Evolutionary conservation across 2,888 invertebrate genomes (phyloP).

Genomic region (Lysandra coridon): DNA sequence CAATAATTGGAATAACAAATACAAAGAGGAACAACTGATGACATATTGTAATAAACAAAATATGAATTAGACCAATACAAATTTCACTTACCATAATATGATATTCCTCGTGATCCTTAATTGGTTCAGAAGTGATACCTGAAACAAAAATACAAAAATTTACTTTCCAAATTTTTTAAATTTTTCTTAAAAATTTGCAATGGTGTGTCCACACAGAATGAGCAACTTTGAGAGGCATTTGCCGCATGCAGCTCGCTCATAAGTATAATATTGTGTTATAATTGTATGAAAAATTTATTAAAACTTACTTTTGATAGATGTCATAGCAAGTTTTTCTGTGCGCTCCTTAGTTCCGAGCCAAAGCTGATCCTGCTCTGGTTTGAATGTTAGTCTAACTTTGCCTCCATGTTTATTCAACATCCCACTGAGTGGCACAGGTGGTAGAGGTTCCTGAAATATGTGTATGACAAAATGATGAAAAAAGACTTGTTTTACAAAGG

Average conservation of each 20-base stretch:
- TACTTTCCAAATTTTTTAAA: too few species aligned
- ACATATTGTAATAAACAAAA: too few species aligned
- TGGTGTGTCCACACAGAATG: too few species aligned
- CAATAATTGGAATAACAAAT: too few species aligned
- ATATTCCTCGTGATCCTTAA: slow-evolving; percentile 94
- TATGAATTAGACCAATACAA: background rate
- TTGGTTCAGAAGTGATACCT: slow-evolving; percentile 86
- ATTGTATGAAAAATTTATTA: slow-evolving; percentile 39
- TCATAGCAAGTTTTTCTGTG: slow-evolving; percentile 95
- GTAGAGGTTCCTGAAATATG: slow-evolving; percentile 85
- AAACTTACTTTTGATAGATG: slow-evolving; percentile 88
- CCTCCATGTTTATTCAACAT: slow-evolving; percentile 95
- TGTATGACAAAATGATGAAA: background rate
- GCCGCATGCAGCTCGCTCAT: too few species aligned
- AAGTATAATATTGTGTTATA: too few species aligned
- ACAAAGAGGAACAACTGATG: too few species aligned
- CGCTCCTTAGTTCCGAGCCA: slow-evolving; percentile 97
- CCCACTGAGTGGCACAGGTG: slow-evolving; percentile 89
- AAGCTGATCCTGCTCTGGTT: slow-evolving; percentile 92
- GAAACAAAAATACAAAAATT: slow-evolving; percentile 34
- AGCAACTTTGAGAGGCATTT: too few species aligned
- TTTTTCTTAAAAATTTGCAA: too few species aligned
- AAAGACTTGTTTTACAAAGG: background rate
- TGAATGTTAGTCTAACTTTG: slow-evolving; percentile 94
- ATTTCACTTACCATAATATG: slow-evolving; percentile 89